Percentiles rank a stretch among this genome's conserved stretches.
Conservation (phyloP, 2,797 vertebrate genomes). For the Euthynnus affinis region DNA sequence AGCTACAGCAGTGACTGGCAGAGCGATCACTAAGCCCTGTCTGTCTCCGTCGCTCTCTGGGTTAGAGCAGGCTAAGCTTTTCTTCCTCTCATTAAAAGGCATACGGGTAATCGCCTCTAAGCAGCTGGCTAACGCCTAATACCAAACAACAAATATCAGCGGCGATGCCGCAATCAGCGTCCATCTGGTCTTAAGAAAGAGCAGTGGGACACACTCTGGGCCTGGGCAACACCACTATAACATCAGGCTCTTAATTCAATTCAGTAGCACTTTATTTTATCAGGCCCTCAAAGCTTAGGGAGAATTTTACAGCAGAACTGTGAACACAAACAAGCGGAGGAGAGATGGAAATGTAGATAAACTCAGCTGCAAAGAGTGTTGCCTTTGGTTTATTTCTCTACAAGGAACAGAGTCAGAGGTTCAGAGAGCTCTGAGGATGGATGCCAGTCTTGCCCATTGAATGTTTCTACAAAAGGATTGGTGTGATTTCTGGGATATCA, state of each 20-base stretch:
- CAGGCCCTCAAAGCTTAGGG: neutral
- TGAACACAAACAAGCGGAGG: neutral
- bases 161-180: constrained; percentile 17
- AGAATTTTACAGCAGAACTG: constrained; percentile 7
- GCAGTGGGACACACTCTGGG: constrained; percentile 5
- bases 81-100: constrained; percentile 83
- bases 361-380: constrained; percentile 5
- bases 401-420: neutral
- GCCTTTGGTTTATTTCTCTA: constrained; percentile 22
- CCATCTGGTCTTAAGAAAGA: constrained; percentile 16
- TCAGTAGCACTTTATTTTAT: constrained; percentile 27
- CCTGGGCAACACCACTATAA: neutral
- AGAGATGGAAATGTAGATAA: constrained; percentile 23
- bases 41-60: constrained; percentile 63
- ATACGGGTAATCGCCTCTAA: constrained; percentile 77
- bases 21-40: constrained; percentile 60
- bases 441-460: neutral
- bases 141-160: constrained; percentile 71
- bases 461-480: no score
- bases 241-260: neutral
- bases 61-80: constrained; percentile 75
- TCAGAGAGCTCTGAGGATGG: neutral
- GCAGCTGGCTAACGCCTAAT: constrained; percentile 74
- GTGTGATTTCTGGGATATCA: neutral
- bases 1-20: constrained; percentile 35